These are phyloP conservation scores for Panthera leo DNA, from an alignment of 2,113 vertebrate genomes.

Conservation along the genomic window DNA sequence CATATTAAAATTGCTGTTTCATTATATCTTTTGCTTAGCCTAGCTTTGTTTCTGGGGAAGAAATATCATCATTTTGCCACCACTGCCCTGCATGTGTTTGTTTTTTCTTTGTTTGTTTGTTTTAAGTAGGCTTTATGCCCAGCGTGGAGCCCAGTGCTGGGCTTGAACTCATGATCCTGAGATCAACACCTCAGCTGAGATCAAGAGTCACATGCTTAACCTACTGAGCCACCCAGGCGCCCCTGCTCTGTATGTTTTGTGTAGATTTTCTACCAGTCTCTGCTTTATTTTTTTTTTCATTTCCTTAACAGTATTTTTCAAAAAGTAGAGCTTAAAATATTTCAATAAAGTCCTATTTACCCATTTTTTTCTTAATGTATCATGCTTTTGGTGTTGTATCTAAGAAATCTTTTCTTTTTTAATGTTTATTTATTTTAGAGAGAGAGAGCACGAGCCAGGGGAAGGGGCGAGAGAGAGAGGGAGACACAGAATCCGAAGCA, in stretches of 20 bases:
- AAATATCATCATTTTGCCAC: neutral
- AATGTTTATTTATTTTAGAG: too few relatives aligned
- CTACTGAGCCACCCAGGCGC: too few relatives aligned
- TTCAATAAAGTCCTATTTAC: neutral
- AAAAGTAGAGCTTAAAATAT: neutral
- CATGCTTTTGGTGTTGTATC: neutral
- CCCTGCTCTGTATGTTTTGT: neutral
- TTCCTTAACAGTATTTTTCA: neutral
- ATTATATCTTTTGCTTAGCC: neutral
- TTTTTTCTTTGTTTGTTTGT: too few relatives aligned
- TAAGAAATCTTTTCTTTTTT: neutral
- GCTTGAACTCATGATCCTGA: too few relatives aligned
- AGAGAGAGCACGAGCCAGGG: too few relatives aligned
- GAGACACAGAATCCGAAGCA: too few relatives aligned
- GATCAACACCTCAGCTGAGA: too few relatives aligned
- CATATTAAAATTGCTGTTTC: neutral
- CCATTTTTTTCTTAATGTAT: neutral
- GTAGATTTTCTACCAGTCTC: neutral
- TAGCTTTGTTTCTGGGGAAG: neutral
- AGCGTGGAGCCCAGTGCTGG: too few relatives aligned
- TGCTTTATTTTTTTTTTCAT: neutral
- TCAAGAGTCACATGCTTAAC: too few relatives aligned
- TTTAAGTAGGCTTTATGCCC: too few relatives aligned
- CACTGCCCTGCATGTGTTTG: too few relatives aligned
- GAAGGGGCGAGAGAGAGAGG: too few relatives aligned